phyloP scores from a whole-genome alignment of 2,888 invertebrate species.

The Trichacis sp. region DNA sequence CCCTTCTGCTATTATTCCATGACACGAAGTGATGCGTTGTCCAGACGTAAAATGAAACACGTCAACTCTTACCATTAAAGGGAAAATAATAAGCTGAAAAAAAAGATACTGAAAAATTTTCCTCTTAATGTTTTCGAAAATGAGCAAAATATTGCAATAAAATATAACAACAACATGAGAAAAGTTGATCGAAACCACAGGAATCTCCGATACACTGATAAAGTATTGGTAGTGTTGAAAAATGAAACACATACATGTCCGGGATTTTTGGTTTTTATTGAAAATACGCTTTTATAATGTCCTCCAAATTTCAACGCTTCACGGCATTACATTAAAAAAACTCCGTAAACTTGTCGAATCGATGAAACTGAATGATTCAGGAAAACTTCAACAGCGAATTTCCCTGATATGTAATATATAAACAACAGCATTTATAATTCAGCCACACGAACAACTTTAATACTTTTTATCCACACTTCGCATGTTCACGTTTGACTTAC shows the following conservation, averaged over 20 bases:
- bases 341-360: background rate
- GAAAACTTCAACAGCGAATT: background rate
- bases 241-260: background rate
- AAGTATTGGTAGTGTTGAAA: too few relatives aligned
- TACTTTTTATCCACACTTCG: conserved; percentile 13
- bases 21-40: background rate
- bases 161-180: too few relatives aligned
- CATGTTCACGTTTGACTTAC: conserved; percentile 18
- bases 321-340: background rate
- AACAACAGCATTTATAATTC: conserved; percentile 11
- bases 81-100: too few relatives aligned
- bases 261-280: conserved; percentile 8
- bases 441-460: conserved; percentile 16
- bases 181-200: too few relatives aligned
- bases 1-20: background rate
- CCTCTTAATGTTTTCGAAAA: too few relatives aligned
- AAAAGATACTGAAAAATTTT: too few relatives aligned
- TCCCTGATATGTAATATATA: background rate
- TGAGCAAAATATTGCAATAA: too few relatives aligned
- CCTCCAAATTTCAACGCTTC: background rate
- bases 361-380: background rate
- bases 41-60: background rate
- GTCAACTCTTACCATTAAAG: too few relatives aligned
- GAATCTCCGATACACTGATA: too few relatives aligned
- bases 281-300: conserved; percentile 13